Evolutionary conservation across 1,140 invertebrate genomes (phyloP), one percentile per base, ranked within the genome.

Genomic region (Andrena cerasifolii): DNA sequence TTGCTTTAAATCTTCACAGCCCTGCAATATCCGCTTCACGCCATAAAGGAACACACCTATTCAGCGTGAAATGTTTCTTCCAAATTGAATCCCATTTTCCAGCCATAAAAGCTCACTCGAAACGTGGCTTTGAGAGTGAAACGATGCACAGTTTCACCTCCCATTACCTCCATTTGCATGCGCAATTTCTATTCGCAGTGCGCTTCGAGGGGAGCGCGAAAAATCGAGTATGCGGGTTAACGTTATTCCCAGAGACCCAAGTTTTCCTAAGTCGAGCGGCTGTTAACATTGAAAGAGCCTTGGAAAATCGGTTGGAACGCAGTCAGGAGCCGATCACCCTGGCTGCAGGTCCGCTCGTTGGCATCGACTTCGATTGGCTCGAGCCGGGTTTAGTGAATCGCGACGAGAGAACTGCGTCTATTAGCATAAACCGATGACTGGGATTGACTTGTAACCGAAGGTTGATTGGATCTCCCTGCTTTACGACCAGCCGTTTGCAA

Each of bases 391-490:
- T 36, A 21, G 56, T 3, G 56, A 10, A 21, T 59, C 56, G 18
- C 73, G 33, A 40, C 49, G 36, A 68, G 49, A 78, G 68, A 70
- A 77, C 45, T 49, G 71, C 45, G 49, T 65, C 28, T 49, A 81
- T 82, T 82, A 82, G 62, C 79, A 81, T 82, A 78, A 82, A 24
- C 36, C 36, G 66, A 72, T 80, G 65, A 54, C 47, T 61, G 62
- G 70, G 26, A 84, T 83, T 79, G 70, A 83, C 81, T 84, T 40
- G 76, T 84, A 83, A 83, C 76, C 65, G 61, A 83, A 83, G 82
- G 71, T 79, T 84, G 81, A 84, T 84, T 84, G 81, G 77, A 83
- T 79, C 65, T 47, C 28, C 70, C 28, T 36, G 58, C 47, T 84
- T 84, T 84, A 84, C 65, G 70, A 75, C 59, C 47, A 16, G 47